These are phyloP conservation scores for Chrysomallon squamiferum DNA, from an alignment of 1,140 invertebrate species.

Conservation along the genomic window DNA sequence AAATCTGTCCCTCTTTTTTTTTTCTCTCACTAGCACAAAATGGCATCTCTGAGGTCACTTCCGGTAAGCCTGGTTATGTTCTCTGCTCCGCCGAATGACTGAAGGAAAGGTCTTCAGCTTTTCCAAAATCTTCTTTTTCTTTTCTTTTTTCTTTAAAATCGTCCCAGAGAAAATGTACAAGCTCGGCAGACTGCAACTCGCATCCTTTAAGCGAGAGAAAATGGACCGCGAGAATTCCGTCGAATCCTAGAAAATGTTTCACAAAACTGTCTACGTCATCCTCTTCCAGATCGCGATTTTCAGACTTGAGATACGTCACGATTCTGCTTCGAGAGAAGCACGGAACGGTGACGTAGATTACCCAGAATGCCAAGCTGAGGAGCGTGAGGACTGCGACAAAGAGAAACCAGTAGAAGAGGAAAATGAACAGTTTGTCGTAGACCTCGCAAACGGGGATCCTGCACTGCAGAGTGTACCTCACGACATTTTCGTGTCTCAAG, in stretches of 20 bases:
- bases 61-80: too few species aligned
- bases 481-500: too few species aligned
- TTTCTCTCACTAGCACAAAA: too few species aligned
- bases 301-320: neutral
- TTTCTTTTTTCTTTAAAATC: too few species aligned
- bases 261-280: neutral
- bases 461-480: neutral
- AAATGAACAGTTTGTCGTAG: neutral
- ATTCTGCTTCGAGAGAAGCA: neutral
- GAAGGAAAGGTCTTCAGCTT: too few species aligned
- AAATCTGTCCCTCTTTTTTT: too few species aligned
- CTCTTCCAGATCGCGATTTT: neutral
- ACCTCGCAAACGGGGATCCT: neutral
- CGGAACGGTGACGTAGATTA: neutral
- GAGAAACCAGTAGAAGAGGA: neutral
- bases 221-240: neutral
- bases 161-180: neutral
- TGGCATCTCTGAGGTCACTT: too few species aligned
- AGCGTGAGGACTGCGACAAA: neutral
- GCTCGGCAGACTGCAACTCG: neutral
- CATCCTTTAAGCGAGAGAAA: neutral
- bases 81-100: too few species aligned
- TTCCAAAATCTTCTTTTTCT: too few species aligned
- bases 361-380: neutral
- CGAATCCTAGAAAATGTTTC: neutral